These are phyloP conservation scores for Ptychoptera albimana DNA, from an alignment of 2,888 invertebrate species.

Conservation along the genomic window DNA sequence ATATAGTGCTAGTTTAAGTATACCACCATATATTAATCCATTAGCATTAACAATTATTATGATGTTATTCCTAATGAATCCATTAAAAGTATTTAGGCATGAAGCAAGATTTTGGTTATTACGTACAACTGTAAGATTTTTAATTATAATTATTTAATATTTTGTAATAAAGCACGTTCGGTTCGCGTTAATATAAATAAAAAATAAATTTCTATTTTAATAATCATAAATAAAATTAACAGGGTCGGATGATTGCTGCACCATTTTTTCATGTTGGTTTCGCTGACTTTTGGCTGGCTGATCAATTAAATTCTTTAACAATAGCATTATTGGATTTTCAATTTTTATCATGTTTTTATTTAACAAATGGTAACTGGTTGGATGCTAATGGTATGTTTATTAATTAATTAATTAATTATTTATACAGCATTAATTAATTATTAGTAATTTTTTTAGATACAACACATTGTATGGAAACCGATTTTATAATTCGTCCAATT, in stretches of 20 bases:
- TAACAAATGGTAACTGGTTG: constrained; percentile 59
- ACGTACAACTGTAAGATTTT: constrained; percentile 59
- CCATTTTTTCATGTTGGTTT: constrained; percentile 90
- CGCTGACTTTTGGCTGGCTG: constrained; percentile 98
- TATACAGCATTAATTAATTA: constrained; percentile 2
- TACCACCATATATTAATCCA: constrained; percentile 88
- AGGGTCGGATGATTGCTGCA: constrained; percentile 73
- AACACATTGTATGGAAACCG: constrained; percentile 51
- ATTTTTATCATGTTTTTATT: constrained; percentile 84
- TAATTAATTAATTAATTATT: not conserved
- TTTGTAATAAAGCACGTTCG: constrained; percentile 6
- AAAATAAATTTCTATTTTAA: constrained; percentile 5
- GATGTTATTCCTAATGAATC: constrained; percentile 77
- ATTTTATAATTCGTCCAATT: constrained; percentile 61
- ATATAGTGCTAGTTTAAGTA: constrained; percentile 63
- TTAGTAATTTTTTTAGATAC: constrained; percentile 28
- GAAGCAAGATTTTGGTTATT: constrained; percentile 91
- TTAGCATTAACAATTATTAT: constrained; percentile 68
- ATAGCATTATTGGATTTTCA: constrained; percentile 87
- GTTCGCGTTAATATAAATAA: not conserved
- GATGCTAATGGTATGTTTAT: constrained; percentile 36
- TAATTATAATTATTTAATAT: not conserved
- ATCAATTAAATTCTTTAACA: constrained; percentile 87
- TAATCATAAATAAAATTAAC: constrained; percentile 16
- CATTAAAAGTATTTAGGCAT: constrained; percentile 77